Conservation (phyloP, 2,113 vertebrate species). For the Damaliscus lunatus region DNA sequence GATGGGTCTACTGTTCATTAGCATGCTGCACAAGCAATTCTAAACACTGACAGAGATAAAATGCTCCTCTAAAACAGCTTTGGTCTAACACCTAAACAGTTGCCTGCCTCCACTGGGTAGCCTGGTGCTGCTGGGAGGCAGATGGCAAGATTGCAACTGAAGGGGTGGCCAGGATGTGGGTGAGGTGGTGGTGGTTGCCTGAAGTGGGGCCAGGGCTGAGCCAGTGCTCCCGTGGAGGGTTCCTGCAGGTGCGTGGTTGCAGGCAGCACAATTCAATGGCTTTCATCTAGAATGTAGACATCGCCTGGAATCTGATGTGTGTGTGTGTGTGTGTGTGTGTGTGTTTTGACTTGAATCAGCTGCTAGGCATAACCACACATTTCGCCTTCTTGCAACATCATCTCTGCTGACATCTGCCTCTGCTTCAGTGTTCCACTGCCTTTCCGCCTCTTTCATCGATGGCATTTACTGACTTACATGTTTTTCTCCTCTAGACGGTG, state of each 20-base stretch:
- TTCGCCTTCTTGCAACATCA: background rate
- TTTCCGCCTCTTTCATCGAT: background rate
- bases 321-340: too few species aligned
- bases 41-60: background rate
- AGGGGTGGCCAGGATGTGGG: constrained; percentile 43
- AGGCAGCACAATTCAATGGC: background rate
- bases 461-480: background rate
- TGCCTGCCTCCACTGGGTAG: background rate
- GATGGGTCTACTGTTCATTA: background rate
- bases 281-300: background rate
- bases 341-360: background rate
- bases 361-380: background rate
- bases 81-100: background rate
- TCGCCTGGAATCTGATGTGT: background rate
- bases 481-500: background rate
- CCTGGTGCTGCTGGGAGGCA: background rate
- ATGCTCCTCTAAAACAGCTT: background rate
- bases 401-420: background rate
- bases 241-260: background rate
- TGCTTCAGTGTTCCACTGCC: background rate
- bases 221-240: background rate
- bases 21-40: background rate
- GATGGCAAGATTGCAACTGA: background rate
- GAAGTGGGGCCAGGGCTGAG: background rate
- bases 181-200: background rate